Conservation (phyloP, 1,140 invertebrate genomes). For the Lycorma delicatula region DNA sequence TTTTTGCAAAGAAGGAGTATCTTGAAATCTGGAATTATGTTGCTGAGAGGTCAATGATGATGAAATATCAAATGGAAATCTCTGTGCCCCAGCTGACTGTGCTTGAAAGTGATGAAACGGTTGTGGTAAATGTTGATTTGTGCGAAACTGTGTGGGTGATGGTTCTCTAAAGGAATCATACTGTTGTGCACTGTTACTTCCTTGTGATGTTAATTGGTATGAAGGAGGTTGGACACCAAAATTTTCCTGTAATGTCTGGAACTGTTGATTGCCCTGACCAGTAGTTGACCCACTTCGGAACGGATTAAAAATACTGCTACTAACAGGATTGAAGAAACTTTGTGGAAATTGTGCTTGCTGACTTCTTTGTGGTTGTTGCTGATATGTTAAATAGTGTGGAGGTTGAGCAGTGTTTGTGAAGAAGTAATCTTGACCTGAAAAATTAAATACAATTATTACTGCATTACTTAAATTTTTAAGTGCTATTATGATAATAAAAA, state of each 20-base stretch:
- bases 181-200: slow-evolving; percentile 1
- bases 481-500: too few species aligned
- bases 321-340: slow-evolving; percentile 19
- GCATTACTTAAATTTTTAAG: too few species aligned
- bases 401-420: slow-evolving; percentile 19
- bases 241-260: slow-evolving; percentile 9
- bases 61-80: not conserved
- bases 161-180: not conserved
- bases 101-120: slow-evolving; percentile 23
- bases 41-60: not conserved
- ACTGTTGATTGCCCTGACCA: slow-evolving; percentile 3
- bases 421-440: slow-evolving; percentile 25
- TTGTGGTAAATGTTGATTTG: slow-evolving; percentile 27
- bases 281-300: slow-evolving; percentile 13
- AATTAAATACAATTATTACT: too few species aligned
- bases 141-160: slow-evolving; percentile 15
- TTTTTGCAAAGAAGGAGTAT: slow-evolving; percentile 3
- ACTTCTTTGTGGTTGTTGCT: slow-evolving; percentile 18
- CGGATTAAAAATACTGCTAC: slow-evolving; percentile 17
- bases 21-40: slow-evolving; percentile 16
- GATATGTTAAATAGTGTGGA: slow-evolving; percentile 15
- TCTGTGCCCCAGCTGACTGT: slow-evolving; percentile 3
- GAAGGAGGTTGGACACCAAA: slow-evolving; percentile 8
- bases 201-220: slow-evolving; percentile 5
- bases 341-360: slow-evolving; percentile 14